These are phyloP conservation scores for Dolichallabes microphthalmus DNA, from an alignment of 2,113 vertebrate genomes.

Conservation along the genomic window DNA sequence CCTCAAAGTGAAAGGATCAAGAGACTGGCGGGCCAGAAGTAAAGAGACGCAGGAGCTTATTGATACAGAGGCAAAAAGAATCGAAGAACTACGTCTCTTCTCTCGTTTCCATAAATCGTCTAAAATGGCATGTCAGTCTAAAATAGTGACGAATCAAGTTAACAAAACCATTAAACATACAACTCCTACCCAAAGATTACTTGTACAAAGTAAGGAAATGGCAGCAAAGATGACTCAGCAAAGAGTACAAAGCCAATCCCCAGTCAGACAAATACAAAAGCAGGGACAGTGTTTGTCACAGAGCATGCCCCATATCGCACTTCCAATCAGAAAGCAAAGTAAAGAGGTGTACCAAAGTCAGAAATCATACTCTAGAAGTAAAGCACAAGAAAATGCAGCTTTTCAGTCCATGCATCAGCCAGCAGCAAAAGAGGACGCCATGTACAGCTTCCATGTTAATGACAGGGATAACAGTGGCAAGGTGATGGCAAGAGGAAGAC, in stretches of 20 bases:
- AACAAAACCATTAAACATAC: slow-evolving; percentile 65
- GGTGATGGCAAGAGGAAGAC: slow-evolving; percentile 54
- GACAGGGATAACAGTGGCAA: slow-evolving; percentile 56
- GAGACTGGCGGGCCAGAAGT: slow-evolving; percentile 65
- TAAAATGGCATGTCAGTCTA: slow-evolving; percentile 59
- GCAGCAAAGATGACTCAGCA: slow-evolving; percentile 69
- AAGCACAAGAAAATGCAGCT: slow-evolving; percentile 57
- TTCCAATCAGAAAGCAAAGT: slow-evolving; percentile 66
- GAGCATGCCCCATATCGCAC: slow-evolving; percentile 60
- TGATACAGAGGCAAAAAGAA: slow-evolving; percentile 65
- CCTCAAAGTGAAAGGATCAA: slow-evolving; percentile 64
- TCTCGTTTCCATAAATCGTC: slow-evolving; percentile 75
- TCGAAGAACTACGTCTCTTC: slow-evolving; percentile 68
- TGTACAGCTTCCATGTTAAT: slow-evolving; percentile 80
- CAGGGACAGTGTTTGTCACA: slow-evolving; percentile 62
- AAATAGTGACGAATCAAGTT: slow-evolving; percentile 55
- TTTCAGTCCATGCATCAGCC: slow-evolving; percentile 79
- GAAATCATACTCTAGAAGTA: slow-evolving; percentile 50
- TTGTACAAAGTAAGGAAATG: slow-evolving; percentile 75
- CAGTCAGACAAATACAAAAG: slow-evolving; percentile 64
- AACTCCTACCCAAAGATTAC: slow-evolving; percentile 68
- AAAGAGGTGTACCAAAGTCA: slow-evolving; percentile 60
- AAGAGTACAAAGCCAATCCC: slow-evolving; percentile 69
- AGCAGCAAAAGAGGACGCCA: slow-evolving; percentile 78
- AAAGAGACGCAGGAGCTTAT: slow-evolving; percentile 56